Evolutionary conservation across 2,888 invertebrate genomes (phyloP), one percentile per base, ranked within the genome.

Genomic region (Drosophila tanythrix): DNA sequence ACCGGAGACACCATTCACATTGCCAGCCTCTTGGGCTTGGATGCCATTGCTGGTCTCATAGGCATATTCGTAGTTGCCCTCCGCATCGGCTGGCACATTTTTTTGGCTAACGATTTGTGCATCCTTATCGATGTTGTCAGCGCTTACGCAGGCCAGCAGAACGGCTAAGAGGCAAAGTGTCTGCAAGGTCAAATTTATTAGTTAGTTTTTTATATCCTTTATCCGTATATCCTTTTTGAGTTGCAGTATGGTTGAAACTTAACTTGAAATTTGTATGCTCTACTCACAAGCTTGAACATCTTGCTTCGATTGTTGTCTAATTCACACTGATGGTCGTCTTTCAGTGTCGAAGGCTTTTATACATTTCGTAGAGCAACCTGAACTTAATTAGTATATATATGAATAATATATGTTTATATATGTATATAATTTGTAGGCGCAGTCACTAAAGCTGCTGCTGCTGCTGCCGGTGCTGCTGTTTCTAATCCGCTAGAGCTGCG

Each of bases 11-110:
- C 94, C 94, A 91, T 93, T 94, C 67, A 94, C 80, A 52, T 86
- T 91, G 74, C 95, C 95, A 15, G 85, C 79, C 81, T 95, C 95
- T 81, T 95, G 94, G 1, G 83, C 94, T 2, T 85, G 51, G 84
- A 95, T 96, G 11, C 95, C 95, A 82, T 96, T 95, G 72, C 92
- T 93, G 74, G 95, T 95, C 69, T 94, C 92, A 83, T 83, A 95
- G 0, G 51, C 31, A 81, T 83, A 94, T 0, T 82, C 38, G 92
- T 88, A 95, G 31, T 87, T 78, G 7, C 93, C 90, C 50, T 95
- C 94, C 1, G 90, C 67, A 78, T 92, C 91, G 62, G 92, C 77
- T 31, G 92, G 72, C 18, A 82, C 81, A 46, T 61, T 94, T 88
- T 25, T 82, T 62, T 53, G 94, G 92, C 52, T 94, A 93, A 71